phyloP scores from a whole-genome alignment of 2,888 invertebrate genomes.

The Nomada hirtipes region DNA sequence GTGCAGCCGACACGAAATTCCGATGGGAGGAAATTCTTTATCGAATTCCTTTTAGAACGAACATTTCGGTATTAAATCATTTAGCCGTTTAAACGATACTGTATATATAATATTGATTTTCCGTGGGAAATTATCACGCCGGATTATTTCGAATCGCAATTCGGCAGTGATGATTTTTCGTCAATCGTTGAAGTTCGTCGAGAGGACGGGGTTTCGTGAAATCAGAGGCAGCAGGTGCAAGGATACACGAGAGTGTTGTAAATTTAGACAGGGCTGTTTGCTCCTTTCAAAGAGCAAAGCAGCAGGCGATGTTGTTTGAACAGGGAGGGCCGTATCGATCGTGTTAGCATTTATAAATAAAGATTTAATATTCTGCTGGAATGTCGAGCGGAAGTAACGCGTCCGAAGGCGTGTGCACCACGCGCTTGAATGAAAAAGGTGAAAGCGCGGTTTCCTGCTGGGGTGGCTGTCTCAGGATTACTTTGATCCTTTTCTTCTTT shows the following conservation, averaged over 20 bases:
- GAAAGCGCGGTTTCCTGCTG: constrained; percentile 28
- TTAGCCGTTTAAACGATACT: too few relatives aligned
- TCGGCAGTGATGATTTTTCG: neutral
- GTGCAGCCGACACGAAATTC: too few relatives aligned
- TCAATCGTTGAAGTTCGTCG: too few relatives aligned
- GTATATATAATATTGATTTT: too few relatives aligned
- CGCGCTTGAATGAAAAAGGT: constrained; percentile 43
- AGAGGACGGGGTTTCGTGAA: neutral
- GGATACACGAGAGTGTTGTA: neutral
- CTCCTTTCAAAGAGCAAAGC: constrained; percentile 26
- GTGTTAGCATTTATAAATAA: constrained; percentile 51
- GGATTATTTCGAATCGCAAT: too few relatives aligned
- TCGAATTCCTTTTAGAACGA: too few relatives aligned
- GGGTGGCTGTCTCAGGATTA: constrained; percentile 3
- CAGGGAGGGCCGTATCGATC: constrained; percentile 44
- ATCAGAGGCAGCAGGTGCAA: neutral
- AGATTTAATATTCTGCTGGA: constrained; percentile 49
- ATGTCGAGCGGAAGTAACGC: constrained; percentile 54
- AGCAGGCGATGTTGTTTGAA: constrained; percentile 15
- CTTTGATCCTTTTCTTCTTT: constrained; percentile 9
- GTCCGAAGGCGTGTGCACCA: constrained; percentile 32
- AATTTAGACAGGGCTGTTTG: constrained; percentile 25
- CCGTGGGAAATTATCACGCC: too few relatives aligned
- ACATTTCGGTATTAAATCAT: too few relatives aligned
- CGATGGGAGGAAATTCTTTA: too few relatives aligned